Evolutionary conservation across 1,140 invertebrate species (phyloP), one percentile per base, ranked within the genome.

Genomic region (Alviniconcha marisindica): DNA sequence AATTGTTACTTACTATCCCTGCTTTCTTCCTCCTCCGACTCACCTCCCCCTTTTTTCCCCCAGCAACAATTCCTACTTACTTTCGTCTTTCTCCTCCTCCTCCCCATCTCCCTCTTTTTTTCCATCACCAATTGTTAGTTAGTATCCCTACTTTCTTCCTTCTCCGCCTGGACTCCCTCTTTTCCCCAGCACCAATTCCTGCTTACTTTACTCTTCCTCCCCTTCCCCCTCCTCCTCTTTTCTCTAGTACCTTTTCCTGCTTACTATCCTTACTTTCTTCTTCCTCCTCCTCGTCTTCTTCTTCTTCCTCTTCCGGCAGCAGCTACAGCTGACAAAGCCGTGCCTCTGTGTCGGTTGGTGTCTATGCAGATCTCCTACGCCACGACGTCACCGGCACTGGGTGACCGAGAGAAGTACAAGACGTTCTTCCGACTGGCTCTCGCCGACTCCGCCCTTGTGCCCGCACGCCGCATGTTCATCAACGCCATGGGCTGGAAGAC

Each of bases 391-490:
- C 97, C 97, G 40, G 96, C 96, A 0, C 94, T 98, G 77, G 97
- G 96, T 79, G 96, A 97, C 92, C 95, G 96, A 21, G 95, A 95
- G 24, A 96, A 97, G 91, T 97, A 96, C 91, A 96, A 96, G 21
- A 94, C 97, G n/a, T 98, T 98, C 94, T 96, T 96, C 92, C 94
- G 97, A 60, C 97, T 97, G 0, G 96, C 97, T 0, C 95, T 96
- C 1, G 96, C 96, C 0, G 97, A 97, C 89, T 97, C 96, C 0
- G 97, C 97, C 15, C 96, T 97, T 92, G 97, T 97, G 90, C 94
- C 95, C 1, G 97, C 97, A 0, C 94, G 97, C 82, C 95, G 97
- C 73, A 96, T 96, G 31, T 96, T 98, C 89, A 95, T 98, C 85
- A 95, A 96, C 81, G 94, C 96, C 89, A 97, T 97, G 89, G 95